Evolutionary conservation across 2,888 invertebrate species (phyloP), one percentile per base, ranked within the genome.

Genomic region (Drosophila meridiana): DNA sequence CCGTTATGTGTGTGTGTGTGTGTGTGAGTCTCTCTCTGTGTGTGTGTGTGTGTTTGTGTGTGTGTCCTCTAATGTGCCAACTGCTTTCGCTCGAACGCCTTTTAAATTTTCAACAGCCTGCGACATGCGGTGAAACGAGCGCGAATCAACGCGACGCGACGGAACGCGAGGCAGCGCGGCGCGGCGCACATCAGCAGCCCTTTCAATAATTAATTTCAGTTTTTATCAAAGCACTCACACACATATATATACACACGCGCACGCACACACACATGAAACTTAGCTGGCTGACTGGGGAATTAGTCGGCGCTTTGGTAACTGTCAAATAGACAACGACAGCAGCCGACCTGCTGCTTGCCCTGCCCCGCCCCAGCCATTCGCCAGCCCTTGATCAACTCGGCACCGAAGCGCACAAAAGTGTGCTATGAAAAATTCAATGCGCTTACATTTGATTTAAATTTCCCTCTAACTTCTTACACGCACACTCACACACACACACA

Each of bases 31-130:
- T n/a, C 20, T 20, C 20, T 20, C 20, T 43, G 40, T 53, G 50
- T 59, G 55, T 50, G 50, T 63, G 55, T 60, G 57, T 47, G 40
- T 50, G 50, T 61, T 53, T 60, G 58, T 70, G 53, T 2, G 59
- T 67, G 81, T 74, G 69, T 62, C 55, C 76, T 78, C 82, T 87
- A 89, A 87, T 84, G 84, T 81, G 89, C 76, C 80, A 83, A 85
- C 84, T 87, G 82, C 80, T 91, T 89, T 78, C 91, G 84, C 85
- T 89, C 71, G 90, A 89, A 90, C 87, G 87, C 89, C 87, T 87
- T 89, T 90, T 73, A 87, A 82, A 87, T 84, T 90, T 90, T 79
- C 79, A 76, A 76, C 75, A 75, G 76, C 52, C 81, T 63, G 70
- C 75, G 62, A 74, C 72, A 73, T 70, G 73, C 77, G 73, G 76